phyloP scores from a whole-genome alignment of 35 echinoderm and acorn worm genomes.

The Strongylocentrotus purpuratus region DNA sequence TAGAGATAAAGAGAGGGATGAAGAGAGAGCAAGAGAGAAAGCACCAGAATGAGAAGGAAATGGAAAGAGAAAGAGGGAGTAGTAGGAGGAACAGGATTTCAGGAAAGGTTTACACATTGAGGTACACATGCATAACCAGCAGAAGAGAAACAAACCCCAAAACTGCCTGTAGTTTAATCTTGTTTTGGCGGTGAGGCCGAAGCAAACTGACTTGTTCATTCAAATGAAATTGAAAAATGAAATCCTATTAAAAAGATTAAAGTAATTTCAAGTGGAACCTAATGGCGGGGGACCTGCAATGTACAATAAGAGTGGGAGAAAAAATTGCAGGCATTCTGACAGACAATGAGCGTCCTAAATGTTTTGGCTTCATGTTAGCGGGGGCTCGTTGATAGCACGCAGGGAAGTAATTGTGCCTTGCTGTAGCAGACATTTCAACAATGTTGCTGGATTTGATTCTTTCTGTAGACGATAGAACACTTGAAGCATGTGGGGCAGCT shows the following conservation, averaged over 20 bases:
- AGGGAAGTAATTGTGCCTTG: constrained; percentile 27
- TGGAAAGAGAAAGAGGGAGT: too few relatives aligned
- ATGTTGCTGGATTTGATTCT: constrained; percentile 22
- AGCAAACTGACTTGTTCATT: constrained; percentile 31
- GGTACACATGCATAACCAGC: too few relatives aligned
- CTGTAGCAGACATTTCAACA: constrained; percentile 17
- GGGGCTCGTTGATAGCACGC: background rate
- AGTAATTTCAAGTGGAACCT: constrained; percentile 33
- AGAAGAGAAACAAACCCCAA: background rate
- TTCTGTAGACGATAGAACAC: background rate
- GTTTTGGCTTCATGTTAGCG: constrained; percentile 38
- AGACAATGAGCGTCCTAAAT: background rate
- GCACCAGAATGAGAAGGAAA: background rate
- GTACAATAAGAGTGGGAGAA: background rate
- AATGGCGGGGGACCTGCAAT: background rate
- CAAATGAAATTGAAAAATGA: constrained; percentile 50
- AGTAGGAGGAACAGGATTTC: too few relatives aligned
- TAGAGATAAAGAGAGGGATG: too few relatives aligned
- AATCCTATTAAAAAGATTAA: constrained; percentile 28
- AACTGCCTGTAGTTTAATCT: background rate
- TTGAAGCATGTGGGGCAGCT: background rate
- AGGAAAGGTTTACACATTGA: too few relatives aligned
- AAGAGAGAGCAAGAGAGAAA: too few relatives aligned
- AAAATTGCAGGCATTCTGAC: background rate
- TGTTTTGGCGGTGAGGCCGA: background rate